Base-by-base conservation (phyloP, 2,797 vertebrate species). In the Chloroceryle amazona region DNA sequence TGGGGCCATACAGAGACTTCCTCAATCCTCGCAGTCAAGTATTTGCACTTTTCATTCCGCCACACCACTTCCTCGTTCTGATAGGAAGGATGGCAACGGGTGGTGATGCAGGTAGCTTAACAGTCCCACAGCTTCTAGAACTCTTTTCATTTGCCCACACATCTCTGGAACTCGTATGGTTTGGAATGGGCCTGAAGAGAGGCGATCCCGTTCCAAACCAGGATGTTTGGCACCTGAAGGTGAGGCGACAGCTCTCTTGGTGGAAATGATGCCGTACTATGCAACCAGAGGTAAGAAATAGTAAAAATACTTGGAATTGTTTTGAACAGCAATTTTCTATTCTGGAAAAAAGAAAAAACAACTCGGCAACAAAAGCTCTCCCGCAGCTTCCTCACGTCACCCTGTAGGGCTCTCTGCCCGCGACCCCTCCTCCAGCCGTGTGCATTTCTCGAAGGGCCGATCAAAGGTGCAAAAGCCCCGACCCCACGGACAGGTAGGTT, bases 81-180 rank as follows among this genome's bases (percentile, higher is more conserved):
- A 6, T 54, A 42, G 4, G 11, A 42, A 67, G 37, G 29, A 46
- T 2, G 0, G 28, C 51, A 37, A 8, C 1, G 14, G 37, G 60
- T 10, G 42, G 63, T 0, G 9, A 80, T 26, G 73, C 3, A 10
- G 35, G 37, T 4, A 14, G 33, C 29, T 37, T 35, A 58, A 57
- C 23, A 37, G 58, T 23, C n/a, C 31, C 16, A 21, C 18, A 1
- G 68, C 26, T 89, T 41, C 52, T n/a, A 1, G 14, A 60, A 22
- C 1, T 6, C n/a, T 70, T 52, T 49, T 47, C 25, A 20, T 66
- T 44, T 31, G 15, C 8, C 55, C 11, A 0, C 3, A 17, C 1
- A 1, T 20, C 39, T 14, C 65, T 37, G 28, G 31, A 83, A 26
- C n/a, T 41, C 9, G 17, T 2, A 2, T 1, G 3, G 20, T 29